Evolutionary conservation across 1,140 invertebrate species (phyloP).

Genomic region (Drosophila aff.): DNA sequence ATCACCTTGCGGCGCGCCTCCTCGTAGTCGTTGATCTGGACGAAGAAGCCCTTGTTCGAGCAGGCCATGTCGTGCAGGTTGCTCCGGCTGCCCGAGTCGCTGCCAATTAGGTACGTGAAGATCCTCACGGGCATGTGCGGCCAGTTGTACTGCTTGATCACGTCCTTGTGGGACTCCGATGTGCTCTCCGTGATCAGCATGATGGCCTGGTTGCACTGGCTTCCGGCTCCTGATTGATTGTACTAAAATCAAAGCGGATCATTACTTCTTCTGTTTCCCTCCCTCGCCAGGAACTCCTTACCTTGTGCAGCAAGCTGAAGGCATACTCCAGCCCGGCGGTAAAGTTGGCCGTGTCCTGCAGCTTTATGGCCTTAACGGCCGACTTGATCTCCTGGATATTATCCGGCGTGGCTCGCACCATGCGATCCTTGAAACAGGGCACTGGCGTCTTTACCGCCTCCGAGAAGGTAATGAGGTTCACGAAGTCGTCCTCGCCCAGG

Average conservation of each 20-base stretch:
- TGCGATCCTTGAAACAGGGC: conserved; percentile 93
- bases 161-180: conserved; percentile 87
- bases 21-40: conserved; percentile 92
- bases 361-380: conserved; percentile 88
- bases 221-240: conserved; percentile 92
- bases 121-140: conserved; percentile 96
- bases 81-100: conserved; percentile 93
- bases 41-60: conserved; percentile 97
- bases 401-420: conserved; percentile 95
- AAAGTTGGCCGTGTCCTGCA: conserved; percentile 95
- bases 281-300: conserved; percentile 81
- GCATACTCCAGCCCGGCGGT: conserved; percentile 95
- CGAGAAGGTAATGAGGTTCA: conserved; percentile 95
- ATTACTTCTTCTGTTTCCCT: not conserved
- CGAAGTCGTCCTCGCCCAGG: conserved; percentile 97
- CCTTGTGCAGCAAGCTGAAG: conserved; percentile 96
- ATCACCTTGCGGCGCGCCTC: conserved; percentile 95
- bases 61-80: conserved; percentile 98
- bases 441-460: conserved; percentile 91
- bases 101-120: conserved; percentile 98
- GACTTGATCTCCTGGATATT: conserved; percentile 94
- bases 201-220: conserved; percentile 98
- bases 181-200: conserved; percentile 98
- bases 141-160: conserved; percentile 94
- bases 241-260: conserved; percentile 86